Evolutionary conservation across 2,113 vertebrate species (phyloP).

Genomic region (Geothlypis trichas): DNA sequence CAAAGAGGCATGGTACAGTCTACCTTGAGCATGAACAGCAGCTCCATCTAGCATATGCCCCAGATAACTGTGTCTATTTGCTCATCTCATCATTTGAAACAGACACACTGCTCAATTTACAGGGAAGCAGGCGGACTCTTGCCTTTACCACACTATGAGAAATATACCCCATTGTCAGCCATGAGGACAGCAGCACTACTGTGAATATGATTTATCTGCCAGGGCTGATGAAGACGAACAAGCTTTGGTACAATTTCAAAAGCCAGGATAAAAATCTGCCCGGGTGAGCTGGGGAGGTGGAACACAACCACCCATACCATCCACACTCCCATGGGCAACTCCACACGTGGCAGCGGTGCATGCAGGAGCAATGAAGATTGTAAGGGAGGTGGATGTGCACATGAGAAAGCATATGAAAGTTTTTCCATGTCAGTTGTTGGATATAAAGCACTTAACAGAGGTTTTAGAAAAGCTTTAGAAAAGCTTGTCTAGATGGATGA

Average conservation of each 20-base stretch:
- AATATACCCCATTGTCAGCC: slow-evolving; percentile 32
- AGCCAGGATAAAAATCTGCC: not conserved
- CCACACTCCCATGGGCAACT: not conserved
- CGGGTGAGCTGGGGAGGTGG: accelerated
- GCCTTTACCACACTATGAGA: slow-evolving; percentile 31
- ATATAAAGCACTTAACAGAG: not conserved
- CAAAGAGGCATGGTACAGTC: not conserved
- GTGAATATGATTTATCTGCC: slow-evolving; percentile 47
- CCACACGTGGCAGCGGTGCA: not conserved
- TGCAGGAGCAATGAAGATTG: not conserved
- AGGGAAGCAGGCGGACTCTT: slow-evolving; percentile 10
- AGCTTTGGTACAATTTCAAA: not conserved
- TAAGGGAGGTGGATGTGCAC: not conserved
- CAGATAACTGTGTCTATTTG: not conserved
- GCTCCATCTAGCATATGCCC: not conserved
- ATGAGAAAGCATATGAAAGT: not conserved
- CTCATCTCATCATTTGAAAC: not conserved
- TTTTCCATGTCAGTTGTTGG: not conserved
- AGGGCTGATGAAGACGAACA: slow-evolving; percentile 40
- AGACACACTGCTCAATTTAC: not conserved
- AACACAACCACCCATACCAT: not conserved
- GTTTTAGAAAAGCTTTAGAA: not conserved
- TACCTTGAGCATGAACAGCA: not conserved
- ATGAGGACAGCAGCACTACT: not conserved
- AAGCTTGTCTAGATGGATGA: not conserved